Conservation (phyloP, 2,113 vertebrate species). For the Callospermophilus lateralis region DNA sequence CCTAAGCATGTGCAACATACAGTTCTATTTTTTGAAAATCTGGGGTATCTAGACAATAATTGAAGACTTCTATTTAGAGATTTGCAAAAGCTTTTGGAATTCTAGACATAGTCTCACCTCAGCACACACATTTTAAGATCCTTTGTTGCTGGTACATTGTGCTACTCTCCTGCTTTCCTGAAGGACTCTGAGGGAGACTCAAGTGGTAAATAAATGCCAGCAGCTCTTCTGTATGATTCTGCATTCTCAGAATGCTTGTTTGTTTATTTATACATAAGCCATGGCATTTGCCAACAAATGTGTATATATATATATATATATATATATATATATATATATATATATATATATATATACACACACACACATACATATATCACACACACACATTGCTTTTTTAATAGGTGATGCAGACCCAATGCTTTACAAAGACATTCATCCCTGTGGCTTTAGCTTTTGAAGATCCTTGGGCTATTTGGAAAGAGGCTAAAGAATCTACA, state of each 20-base stretch:
- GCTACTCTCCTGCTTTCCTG: neutral
- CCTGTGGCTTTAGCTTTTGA: constrained; percentile 71
- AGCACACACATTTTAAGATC: constrained; percentile 28
- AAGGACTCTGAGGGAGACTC: constrained; percentile 5
- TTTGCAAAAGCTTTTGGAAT: neutral
- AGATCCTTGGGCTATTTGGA: constrained; percentile 46
- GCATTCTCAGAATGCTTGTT: constrained; percentile 31
- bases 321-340: no score
- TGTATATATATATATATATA: no score
- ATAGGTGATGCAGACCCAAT: constrained; percentile 52
- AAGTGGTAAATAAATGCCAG: constrained; percentile 8
- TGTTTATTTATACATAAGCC: constrained; percentile 64
- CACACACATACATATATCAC: no score
- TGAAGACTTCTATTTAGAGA: neutral
- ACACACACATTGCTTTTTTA: constrained; percentile 37
- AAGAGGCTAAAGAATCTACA: neutral
- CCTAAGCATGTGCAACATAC: no score
- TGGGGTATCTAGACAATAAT: neutral
- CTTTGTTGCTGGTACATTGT: neutral
- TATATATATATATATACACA: no score
- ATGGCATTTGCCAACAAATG: neutral
- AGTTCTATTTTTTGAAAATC: neutral
- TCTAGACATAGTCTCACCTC: neutral
- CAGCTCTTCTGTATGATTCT: constrained; percentile 8
- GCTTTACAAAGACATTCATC: constrained; percentile 52